Evolutionary conservation across 2,113 vertebrate species (phyloP).

Genomic region (Phalacrocorax pelagicus): DNA sequence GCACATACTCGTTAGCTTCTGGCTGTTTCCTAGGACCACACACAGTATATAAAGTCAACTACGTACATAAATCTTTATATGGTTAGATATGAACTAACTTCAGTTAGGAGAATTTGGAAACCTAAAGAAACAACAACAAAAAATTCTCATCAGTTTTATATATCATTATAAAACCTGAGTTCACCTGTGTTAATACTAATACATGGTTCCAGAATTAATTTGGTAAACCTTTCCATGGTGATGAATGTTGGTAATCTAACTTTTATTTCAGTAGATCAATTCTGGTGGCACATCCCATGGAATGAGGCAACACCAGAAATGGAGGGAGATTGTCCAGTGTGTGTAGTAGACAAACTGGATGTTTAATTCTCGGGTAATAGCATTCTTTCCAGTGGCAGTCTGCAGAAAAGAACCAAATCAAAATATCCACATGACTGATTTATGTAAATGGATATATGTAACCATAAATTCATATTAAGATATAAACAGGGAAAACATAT

Average conservation of each 20-base stretch:
- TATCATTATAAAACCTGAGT: neutral
- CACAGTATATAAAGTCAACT: neutral
- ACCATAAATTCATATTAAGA: neutral
- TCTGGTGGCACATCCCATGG: neutral
- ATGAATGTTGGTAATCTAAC: neutral
- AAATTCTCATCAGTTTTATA: neutral
- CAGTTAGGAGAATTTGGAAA: neutral
- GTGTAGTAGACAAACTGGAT: neutral
- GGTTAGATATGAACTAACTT: neutral
- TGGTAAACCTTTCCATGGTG: neutral
- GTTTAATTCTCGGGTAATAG: neutral
- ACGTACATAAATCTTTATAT: neutral
- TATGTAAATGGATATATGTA: neutral
- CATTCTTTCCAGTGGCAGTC: neutral
- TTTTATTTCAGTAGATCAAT: neutral
- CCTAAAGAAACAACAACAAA: neutral
- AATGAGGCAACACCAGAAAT: neutral
- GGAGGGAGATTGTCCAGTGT: neutral
- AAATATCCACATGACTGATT: neutral
- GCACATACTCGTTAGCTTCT: neutral
- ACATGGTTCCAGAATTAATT: neutral
- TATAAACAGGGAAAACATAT: neutral
- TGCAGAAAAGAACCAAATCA: neutral
- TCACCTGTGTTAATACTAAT: neutral
- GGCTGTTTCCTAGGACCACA: neutral